These are phyloP conservation scores for Phymorhynchus buccinoides DNA, from an alignment of 1,140 invertebrate genomes.

Conservation along the genomic window DNA sequence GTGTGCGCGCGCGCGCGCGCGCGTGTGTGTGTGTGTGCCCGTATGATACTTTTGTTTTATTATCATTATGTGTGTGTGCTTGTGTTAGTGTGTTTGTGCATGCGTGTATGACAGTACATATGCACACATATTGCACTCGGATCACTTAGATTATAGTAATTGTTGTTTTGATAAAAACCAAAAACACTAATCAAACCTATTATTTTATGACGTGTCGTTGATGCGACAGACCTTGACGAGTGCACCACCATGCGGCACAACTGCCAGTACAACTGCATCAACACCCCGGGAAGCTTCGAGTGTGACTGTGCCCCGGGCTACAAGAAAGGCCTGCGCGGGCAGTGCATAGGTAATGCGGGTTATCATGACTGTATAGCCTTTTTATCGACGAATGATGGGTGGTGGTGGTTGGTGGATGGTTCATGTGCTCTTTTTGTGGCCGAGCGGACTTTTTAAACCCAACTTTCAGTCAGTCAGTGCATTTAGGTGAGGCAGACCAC, in stretches of 20 bases:
- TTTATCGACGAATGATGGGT: too few species aligned
- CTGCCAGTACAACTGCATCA: conserved; percentile 80
- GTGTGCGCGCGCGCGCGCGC: neutral
- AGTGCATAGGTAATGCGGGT: conserved; percentile 68
- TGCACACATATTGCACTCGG: neutral
- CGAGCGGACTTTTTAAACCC: too few species aligned
- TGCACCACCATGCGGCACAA: conserved; percentile 84
- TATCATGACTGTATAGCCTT: too few species aligned
- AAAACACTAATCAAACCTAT: neutral
- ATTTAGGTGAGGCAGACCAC: too few species aligned
- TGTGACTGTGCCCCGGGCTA: conserved; percentile 75
- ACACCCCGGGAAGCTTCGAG: conserved; percentile 73
- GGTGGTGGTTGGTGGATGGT: conserved; percentile 77
- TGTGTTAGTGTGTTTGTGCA: neutral
- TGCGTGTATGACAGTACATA: neutral
- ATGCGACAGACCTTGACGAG: conserved; percentile 84
- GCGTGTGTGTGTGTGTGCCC: neutral
- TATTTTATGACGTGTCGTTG: conserved; percentile 35
- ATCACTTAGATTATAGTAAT: too few species aligned
- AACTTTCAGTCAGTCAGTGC: too few species aligned
- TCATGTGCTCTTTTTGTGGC: too few species aligned
- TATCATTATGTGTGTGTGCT: neutral
- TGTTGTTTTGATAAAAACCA: too few species aligned
- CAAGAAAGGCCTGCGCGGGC: conserved; percentile 47
- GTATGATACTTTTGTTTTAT: too few species aligned